Evolutionary conservation across 1,140 invertebrate genomes (phyloP), one percentile per base, ranked within the genome.

Genomic region (Drosophila ironensis): DNA sequence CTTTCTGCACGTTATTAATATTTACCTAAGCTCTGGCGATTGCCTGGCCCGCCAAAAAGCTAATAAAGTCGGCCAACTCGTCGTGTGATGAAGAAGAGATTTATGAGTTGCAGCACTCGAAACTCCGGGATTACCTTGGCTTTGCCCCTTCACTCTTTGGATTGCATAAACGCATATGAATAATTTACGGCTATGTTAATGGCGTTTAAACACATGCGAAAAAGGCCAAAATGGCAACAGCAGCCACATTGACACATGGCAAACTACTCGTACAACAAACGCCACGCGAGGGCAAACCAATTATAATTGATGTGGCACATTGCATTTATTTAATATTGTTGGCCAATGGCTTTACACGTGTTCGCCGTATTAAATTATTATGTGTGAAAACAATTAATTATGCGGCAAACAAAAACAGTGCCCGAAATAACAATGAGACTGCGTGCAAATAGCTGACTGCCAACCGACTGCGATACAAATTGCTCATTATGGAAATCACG

Each of bases 371-470:
- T 87, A 87, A 87, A 87, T 87, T 87, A 87, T 87, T 87, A 87
- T 87, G 82, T 87, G 82, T 87, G 84, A 88, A 88, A 87, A 87
- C 84, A 88, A 87, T 87, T 87, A 87, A 87, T 87, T 87, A 87
- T 87, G 80, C 70, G 35, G 60, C 64, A 69, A 76, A 72, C 66
- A 81, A 63, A 63, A 64, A 63, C 56, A 38, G 41, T 47, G 56
- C 54, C 41, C 46, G 59, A 63, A 63, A 81, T 61, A 74, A 80
- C 72, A 73, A 50, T 37, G 50, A 38, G 27, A 66, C 33, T 46
- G 14, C 27, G 37, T 19, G 30, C n/a, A 11, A 30, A 30, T 27
- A 27, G 28, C 28, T 30, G 28, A 30, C 8, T 41, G 12, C 11
- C 16, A 17, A 30, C 30, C 11, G 30, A 33, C 30, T 12, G 38